Evolutionary conservation across 1,140 invertebrate genomes (phyloP), one percentile per base, ranked within the genome.

Genomic region (Rhopalosiphum maidis): DNA sequence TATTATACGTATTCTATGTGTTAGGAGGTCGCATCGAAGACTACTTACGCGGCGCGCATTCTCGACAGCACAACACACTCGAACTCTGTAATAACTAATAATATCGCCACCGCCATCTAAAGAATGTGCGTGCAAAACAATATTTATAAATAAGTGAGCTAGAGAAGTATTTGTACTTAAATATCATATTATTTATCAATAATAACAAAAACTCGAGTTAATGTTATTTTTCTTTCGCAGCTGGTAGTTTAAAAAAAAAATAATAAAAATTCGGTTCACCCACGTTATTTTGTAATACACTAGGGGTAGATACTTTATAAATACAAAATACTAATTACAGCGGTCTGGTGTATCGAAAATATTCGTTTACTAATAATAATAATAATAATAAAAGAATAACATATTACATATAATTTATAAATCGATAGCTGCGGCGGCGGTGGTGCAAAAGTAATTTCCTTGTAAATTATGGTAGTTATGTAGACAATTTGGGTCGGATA

Each of bases 401-500:
- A 86, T 30, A 82, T 15, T 82, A 46, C n/a, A 35, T 22, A 35
- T 25, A 88, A 8, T n/a, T 4, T 22, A 89, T 23, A 54, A 60
- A 41, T 60, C 51, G 54, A 90, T 90, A 41, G 37, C 37, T 54
- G 48, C n/a, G 35, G 87, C 35, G 51, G 48, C n/a, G 51, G 22
- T 41, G 41, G 30, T 21, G 87, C 48, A 54, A 51, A 90, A 55
- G 51, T 54, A 43, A 68, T 90, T 90, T 68, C 8, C 89, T 43
- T 43, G 54, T 90, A 90, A 90, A 90, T 68, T 60, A 68, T 43
- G 54, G 54, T 68, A 43, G 37, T 90, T 68, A 68, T 8, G 23
- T 43, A 43, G 55, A 68, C 41, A 68, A 90, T 90, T 90, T 68
- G 54, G 54, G 54, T 68, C 89, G 89, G 25, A 68, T n/a, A 90